Evolutionary conservation across 2,113 vertebrate genomes (phyloP), one percentile per base, ranked within the genome.

Genomic region (Channa argus): DNA sequence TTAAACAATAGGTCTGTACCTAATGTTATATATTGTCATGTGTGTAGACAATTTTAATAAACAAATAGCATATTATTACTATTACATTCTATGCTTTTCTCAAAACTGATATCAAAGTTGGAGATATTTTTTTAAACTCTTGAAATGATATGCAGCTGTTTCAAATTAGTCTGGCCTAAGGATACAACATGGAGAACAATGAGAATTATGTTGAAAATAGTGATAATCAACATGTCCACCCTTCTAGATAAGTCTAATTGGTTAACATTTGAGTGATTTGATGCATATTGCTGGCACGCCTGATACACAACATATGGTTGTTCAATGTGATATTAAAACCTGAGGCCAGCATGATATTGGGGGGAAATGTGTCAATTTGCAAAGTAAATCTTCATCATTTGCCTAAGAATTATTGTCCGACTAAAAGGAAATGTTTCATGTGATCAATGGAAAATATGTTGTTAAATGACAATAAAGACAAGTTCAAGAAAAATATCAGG

Each of bases 41-140:
- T 82, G 79, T 71, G 71, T 50, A 61, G 52, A 45, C 14, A 69
- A 72, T 77, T 80, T 71, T 68, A 73, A 79, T 76, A 72, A 90
- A 74, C 91, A 89, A 74, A 85, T 91, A 86, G 69, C 72, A 61
- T 39, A 11, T 3, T 13, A 86, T 74, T 24, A 24, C 24, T 24
- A 24, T 24, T 24, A 24, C 24, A 24, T 24, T 24, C 24, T 24
- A 24, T 24, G 24, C 24, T 71, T 76, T 82, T 56, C 37, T 24
- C 24, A 24, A 49, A 83, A 70, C 11, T 55, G n/a, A 56, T 77
- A 80, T 86, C 55, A 88, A 83, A 84, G 71, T 59, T 80, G 65
- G 38, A 79, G 67, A 84, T 61, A 80, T 80, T 83, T 83, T 64
- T 64, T 24, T 24, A 24, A 67, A 60, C 79, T 74, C 61, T 54